These are phyloP conservation scores for Mandrillus leucophaeus DNA, from an alignment of 2,113 vertebrate genomes.

Conservation along the genomic window DNA sequence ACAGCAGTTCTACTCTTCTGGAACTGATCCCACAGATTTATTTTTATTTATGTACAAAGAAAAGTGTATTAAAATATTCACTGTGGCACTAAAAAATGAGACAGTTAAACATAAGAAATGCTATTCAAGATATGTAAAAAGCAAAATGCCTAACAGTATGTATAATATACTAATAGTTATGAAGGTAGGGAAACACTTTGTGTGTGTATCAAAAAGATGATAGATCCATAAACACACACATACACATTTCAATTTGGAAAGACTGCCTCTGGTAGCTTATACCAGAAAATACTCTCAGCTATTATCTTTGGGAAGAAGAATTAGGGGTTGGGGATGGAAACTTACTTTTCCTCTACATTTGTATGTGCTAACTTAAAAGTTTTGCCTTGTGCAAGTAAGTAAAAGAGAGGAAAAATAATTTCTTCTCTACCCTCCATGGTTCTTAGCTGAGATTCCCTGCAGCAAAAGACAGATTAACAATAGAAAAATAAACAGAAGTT, in stretches of 20 bases:
- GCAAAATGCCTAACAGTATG: background rate
- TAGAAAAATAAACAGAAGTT: background rate
- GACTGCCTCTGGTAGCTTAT: background rate
- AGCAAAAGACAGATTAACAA: background rate
- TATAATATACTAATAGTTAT: background rate
- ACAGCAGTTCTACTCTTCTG: background rate
- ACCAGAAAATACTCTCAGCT: background rate
- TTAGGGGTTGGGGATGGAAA: background rate
- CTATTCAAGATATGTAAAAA: background rate
- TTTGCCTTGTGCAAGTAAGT: background rate
- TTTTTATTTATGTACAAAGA: background rate
- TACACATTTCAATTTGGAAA: background rate
- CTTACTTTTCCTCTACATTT: background rate
- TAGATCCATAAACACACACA: background rate
- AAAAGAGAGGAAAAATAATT: background rate
- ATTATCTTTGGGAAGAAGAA: background rate
- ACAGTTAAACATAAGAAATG: background rate
- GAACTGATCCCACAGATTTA: background rate
- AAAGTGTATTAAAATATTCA: background rate
- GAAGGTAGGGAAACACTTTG: background rate
- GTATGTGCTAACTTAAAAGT: background rate
- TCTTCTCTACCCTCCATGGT: background rate
- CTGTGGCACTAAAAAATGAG: background rate
- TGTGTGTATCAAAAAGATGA: background rate
- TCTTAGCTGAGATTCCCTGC: background rate